These are phyloP conservation scores for Drosophila mimetica DNA, from an alignment of 2,888 invertebrate species.

Conservation along the genomic window DNA sequence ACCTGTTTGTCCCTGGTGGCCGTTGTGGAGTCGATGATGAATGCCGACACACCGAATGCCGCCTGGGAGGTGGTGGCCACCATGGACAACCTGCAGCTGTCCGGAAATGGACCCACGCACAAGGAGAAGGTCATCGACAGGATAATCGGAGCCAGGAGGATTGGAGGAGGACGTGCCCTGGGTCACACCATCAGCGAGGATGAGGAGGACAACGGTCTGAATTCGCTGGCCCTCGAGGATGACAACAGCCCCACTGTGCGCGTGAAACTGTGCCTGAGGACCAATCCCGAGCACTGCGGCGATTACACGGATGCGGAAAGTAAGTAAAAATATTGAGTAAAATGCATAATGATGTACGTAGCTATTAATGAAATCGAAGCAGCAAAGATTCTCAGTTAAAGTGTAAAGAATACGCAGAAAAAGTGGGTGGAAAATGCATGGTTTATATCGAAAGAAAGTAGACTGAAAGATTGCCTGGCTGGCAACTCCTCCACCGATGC, in stretches of 20 bases:
- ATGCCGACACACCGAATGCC: constrained; percentile 86
- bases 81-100: constrained; percentile 88
- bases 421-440: constrained; percentile 5
- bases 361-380: too few relatives aligned
- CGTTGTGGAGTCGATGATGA: constrained; percentile 89
- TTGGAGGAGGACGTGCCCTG: constrained; percentile 85
- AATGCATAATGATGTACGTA: too few relatives aligned
- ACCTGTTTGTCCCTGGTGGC: constrained; percentile 92
- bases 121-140: constrained; percentile 90
- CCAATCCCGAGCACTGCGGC: constrained; percentile 92
- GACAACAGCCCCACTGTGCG: constrained; percentile 88
- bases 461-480: neutral
- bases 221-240: constrained; percentile 87
- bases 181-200: constrained; percentile 77
- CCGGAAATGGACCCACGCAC: constrained; percentile 89
- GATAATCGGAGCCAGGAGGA: constrained; percentile 85
- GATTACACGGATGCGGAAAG: constrained; percentile 93
- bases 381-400: neutral
- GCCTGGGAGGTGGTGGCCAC: constrained; percentile 90
- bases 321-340: constrained; percentile 85
- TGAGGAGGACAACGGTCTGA: constrained; percentile 85
- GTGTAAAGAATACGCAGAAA: neutral
- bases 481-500: constrained; percentile 18
- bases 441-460: constrained; percentile 2
- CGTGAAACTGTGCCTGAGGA: constrained; percentile 92